Evolutionary conservation across 2,113 vertebrate species (phyloP), one percentile per base, ranked within the genome.

Genomic region (Albula goreensis): DNA sequence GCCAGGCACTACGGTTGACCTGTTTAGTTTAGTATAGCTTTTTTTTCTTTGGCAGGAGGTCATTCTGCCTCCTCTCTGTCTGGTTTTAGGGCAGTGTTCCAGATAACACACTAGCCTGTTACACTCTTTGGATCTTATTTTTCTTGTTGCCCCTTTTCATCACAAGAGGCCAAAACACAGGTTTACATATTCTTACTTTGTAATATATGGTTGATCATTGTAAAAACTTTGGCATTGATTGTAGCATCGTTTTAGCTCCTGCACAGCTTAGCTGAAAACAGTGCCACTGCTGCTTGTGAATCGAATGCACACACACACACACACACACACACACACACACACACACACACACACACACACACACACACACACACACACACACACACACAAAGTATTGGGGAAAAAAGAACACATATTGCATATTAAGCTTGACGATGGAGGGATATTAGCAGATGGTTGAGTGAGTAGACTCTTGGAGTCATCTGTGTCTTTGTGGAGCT

Each of bases 1-100:
- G 66, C 86, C 57, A 63, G 85, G 51, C 82, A 6, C 86, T 89
- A 56, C 56, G 50, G 15, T 56, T 89, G 90, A 90, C 88, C 89
- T 85, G 86, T 41, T 89, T 89, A 17, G 70, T 31, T 66, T 66
- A 66, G 15, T 66, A 19, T 66, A 66, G 31, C 31, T 7, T 66
- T 3, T 66, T 22, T 22, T 50, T 88, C 52, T 85, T 81, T 78
- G 81, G 82, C 57, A 83, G 82, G 12, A 83, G 48, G 63, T 22
- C 56, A 12, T n/a, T 60, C 56, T 17, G 2, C 4, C 60, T 70
- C 56, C 17, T 83, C 3, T 19, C 5, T 15, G 11, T 60, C 2
- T n/a, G 70, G 70, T 74, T 74, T n/a, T 22, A 10, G 70, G n/a
- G 25, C n/a, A 74, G 63, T 22, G 63, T 56, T 56, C 53, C 12